Percentiles rank a stretch among this genome's conserved stretches.
phyloP scores from a whole-genome alignment of 2,113 vertebrate genomes.

The Caloenas nicobarica region DNA sequence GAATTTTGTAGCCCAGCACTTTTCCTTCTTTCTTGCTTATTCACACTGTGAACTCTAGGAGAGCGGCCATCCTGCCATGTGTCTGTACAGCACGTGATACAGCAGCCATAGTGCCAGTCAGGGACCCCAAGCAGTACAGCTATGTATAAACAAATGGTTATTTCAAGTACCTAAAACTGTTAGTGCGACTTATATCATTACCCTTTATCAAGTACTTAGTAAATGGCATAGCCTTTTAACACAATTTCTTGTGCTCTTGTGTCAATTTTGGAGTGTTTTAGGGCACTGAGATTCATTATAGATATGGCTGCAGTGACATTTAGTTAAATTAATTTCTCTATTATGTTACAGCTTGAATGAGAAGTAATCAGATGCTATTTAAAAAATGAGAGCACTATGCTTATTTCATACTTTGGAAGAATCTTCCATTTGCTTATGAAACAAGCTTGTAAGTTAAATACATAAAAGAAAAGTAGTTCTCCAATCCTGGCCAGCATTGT shows the following conservation, averaged over 20 bases:
- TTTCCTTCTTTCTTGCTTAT: neutral
- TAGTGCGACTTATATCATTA: neutral
- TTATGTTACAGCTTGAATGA: slow-evolving; percentile 40
- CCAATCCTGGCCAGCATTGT: neutral
- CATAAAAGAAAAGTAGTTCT: neutral
- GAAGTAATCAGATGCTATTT: neutral
- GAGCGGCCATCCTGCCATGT: too few species aligned
- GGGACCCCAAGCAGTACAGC: neutral
- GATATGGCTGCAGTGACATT: slow-evolving; percentile 12
- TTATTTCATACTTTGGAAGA: neutral
- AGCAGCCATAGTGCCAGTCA: neutral
- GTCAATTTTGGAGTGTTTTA: slow-evolving; percentile 20
- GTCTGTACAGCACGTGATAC: neutral
- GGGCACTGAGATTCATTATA: slow-evolving; percentile 34
- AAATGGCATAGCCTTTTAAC: slow-evolving; percentile 38
- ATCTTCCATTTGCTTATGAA: neutral
- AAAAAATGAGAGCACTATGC: neutral
- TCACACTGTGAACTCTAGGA: neutral
- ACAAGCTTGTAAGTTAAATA: neutral
- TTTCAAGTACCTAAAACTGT: neutral
- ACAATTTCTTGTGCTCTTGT: neutral
- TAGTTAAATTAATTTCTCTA: slow-evolving; percentile 52
- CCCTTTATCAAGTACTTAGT: neutral
- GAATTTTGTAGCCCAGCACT: neutral
- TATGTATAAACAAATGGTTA: neutral